Conservation (phyloP, 2,113 vertebrate species). For the Leucopsar rothschildi region DNA sequence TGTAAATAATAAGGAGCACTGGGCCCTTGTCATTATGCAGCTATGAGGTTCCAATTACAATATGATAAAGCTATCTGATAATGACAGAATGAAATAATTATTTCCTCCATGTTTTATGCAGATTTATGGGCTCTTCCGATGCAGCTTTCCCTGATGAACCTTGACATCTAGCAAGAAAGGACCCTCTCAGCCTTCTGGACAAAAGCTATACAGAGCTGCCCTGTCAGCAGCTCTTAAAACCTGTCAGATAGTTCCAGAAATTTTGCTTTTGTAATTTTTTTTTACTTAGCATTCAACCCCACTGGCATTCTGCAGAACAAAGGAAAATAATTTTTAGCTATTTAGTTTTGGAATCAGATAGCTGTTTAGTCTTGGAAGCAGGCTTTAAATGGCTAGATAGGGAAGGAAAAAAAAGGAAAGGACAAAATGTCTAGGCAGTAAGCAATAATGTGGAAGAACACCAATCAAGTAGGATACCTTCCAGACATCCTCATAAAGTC, state of each 20-base stretch:
- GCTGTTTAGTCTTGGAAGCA: not conserved
- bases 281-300: constrained; percentile 1
- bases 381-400: constrained; percentile 18
- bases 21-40: not conserved
- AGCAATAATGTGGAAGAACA: not conserved
- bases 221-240: not conserved
- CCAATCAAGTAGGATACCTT: not conserved
- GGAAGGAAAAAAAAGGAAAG: not conserved
- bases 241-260: not conserved
- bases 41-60: not conserved
- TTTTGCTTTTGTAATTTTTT: not conserved
- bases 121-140: not conserved
- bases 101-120: not conserved
- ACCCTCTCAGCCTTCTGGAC: not conserved
- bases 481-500: not conserved
- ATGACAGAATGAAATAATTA: not conserved
- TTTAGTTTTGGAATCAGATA: not conserved
- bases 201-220: not conserved
- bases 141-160: constrained; percentile 26
- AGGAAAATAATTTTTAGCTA: not conserved
- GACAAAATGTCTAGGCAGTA: not conserved
- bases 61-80: not conserved
- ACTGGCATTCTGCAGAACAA: not conserved
- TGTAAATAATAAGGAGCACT: not conserved
- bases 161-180: constrained; percentile 24